These are phyloP conservation scores for Galleria mellonella DNA, from an alignment of 1,140 invertebrate species.

Conservation along the genomic window DNA sequence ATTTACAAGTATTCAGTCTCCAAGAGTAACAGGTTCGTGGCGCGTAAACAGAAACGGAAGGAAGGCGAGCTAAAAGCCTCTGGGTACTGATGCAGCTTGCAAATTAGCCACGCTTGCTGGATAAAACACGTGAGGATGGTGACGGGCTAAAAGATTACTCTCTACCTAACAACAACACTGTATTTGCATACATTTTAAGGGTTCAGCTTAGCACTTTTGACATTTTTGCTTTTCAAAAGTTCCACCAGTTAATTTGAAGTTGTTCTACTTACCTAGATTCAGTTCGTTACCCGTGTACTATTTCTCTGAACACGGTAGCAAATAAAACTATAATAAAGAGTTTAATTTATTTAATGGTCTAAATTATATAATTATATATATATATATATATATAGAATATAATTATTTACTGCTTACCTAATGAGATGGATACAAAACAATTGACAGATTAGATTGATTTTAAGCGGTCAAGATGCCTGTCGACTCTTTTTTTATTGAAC, in stretches of 20 bases:
- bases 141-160: constrained; percentile 41
- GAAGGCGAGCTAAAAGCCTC: constrained; percentile 48
- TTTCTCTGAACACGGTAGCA: no score
- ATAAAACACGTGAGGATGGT: constrained; percentile 31
- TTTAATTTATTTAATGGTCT: no score
- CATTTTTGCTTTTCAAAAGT: constrained; percentile 11
- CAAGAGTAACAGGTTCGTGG: constrained; percentile 21
- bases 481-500: no score
- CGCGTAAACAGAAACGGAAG: constrained; percentile 49
- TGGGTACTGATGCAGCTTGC: constrained; percentile 34
- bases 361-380: no score
- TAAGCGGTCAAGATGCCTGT: no score
- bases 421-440: no score
- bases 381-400: no score
- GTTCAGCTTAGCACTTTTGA: constrained; percentile 10
- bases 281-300: constrained; percentile 2
- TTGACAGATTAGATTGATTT: no score
- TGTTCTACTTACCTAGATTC: constrained; percentile 11
- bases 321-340: no score
- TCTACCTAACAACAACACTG: constrained; percentile 19
- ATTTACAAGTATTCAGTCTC: neutral
- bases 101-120: constrained; percentile 50
- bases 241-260: constrained; percentile 6
- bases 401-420: no score
- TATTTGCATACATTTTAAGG: constrained; percentile 23